Base-by-base conservation (phyloP, 2,888 invertebrate genomes). In the Acleris cristana region DNA sequence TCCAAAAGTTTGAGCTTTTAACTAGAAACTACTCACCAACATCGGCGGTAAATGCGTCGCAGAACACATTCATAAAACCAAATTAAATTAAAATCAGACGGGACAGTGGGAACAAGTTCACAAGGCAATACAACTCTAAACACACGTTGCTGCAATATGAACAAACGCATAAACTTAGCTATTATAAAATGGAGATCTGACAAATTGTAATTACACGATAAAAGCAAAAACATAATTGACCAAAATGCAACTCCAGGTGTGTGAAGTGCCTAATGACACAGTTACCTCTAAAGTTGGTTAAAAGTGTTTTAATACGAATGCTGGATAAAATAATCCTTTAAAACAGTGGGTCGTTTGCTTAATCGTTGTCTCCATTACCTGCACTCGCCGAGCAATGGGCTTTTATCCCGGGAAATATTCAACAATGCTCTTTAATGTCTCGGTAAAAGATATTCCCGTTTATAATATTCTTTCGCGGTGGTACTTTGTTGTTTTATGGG, bases 281-380 rank as follows among this genome's bases (percentile, higher is more conserved):
- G 19, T 23, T 30, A 54, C 48, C 45, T 53, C 48, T 26, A 60
- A 60, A 61, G 19, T 60, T 55, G 49, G 51, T 61, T 61, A 62
- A 53, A 30, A 62, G 66, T 57, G 23, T 67, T 67, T 66, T 62
- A 61, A 56, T 61, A 62, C 62, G 55, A 69, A 59, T 65, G 64
- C 55, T 45, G 76, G 76, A 78, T 77, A 82, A 79, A 80, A 79
- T 77, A 79, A 79, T 79, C 76, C 75, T 77, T 76, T 78, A 77
- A 82, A 77, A 81, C 76, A 76, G 76, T 74, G 70, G 79, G 79
- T 85, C 86, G 84, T 87, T 86, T 83, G 81, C 85, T 79, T 87
- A 87, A 87, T 79, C 84, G 86, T 78, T 79, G 76, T 80, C 74
- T 78, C 85, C 86, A 86, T 87, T 87, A 87, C 85, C 84, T 85